A percentile compares a stretch with the other conserved stretches of the same genome.
phyloP scores from a whole-genome alignment of 2,797 vertebrate genomes.

The Pipistrellus pipistrellus region DNA sequence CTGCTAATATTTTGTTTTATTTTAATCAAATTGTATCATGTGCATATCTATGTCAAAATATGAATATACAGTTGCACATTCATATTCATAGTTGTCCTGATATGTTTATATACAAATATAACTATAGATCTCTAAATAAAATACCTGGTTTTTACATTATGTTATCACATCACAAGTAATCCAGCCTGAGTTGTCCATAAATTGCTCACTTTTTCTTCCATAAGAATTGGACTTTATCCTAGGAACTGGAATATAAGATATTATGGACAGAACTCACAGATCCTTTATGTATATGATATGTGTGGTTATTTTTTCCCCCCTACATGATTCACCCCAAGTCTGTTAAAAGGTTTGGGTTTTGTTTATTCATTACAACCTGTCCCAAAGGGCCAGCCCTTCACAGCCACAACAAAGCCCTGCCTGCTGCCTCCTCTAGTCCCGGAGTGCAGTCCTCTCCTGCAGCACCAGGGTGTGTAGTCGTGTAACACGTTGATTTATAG shows the following conservation, averaged over 20 bases:
- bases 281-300: conserved; percentile 35
- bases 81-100: not conserved
- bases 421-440: conserved; percentile 2
- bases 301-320: not conserved
- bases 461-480: conserved; percentile 67
- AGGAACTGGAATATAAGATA: not conserved
- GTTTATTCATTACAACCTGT: conserved; percentile 57
- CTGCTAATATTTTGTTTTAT: conserved; percentile 73
- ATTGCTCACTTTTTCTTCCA: conserved; percentile 3
- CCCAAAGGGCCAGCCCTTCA: not conserved
- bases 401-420: not conserved
- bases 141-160: not conserved
- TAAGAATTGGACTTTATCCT: conserved; percentile 13
- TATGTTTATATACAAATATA: not conserved
- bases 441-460: conserved; percentile 49
- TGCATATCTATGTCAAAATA: conserved; percentile 64
- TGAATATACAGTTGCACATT: not conserved
- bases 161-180: conserved; percentile 33
- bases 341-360: conserved; percentile 16
- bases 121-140: not conserved
- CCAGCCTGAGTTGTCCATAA: conserved; percentile 17
- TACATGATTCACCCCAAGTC: conserved; percentile 26
- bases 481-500: conserved; percentile 87
- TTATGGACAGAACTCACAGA: conserved; percentile 35
- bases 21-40: conserved; percentile 58